phyloP scores from a whole-genome alignment of 2,113 vertebrate genomes.

The Crotophaga sulcirostris region DNA sequence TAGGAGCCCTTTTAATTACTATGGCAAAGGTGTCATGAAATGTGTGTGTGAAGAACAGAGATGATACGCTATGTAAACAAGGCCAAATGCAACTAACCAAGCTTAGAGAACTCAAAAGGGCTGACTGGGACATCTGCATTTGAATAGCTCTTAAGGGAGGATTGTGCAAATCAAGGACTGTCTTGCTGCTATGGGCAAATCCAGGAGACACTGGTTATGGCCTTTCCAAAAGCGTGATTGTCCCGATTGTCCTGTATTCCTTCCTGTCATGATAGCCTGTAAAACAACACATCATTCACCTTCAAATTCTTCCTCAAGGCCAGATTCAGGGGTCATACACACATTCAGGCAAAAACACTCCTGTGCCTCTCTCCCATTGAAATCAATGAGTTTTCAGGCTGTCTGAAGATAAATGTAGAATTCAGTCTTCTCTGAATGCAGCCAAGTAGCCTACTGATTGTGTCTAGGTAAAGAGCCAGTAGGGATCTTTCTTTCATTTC shows the following conservation, averaged over 20 bases:
- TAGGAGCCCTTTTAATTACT: not conserved
- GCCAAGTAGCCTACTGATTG: not conserved
- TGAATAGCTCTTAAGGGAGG: not conserved
- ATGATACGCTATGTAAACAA: not conserved
- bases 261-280: not conserved
- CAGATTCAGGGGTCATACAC: not conserved
- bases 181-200: not conserved
- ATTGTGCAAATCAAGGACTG: not conserved
- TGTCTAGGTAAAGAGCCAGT: not conserved
- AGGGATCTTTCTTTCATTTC: not conserved
- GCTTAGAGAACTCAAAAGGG: not conserved
- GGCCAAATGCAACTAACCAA: not conserved
- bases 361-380: not conserved
- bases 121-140: not conserved
- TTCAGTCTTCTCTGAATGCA: not conserved
- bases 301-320: not conserved
- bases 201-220: not conserved
- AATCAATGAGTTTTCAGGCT: not conserved
- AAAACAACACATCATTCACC: not conserved
- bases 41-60: not conserved
- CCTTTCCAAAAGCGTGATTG: not conserved
- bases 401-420: not conserved
- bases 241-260: not conserved
- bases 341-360: not conserved
- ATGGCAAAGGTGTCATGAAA: not conserved